Conservation (phyloP, 2,888 invertebrate species). For the Dendrolimus houi region DNA sequence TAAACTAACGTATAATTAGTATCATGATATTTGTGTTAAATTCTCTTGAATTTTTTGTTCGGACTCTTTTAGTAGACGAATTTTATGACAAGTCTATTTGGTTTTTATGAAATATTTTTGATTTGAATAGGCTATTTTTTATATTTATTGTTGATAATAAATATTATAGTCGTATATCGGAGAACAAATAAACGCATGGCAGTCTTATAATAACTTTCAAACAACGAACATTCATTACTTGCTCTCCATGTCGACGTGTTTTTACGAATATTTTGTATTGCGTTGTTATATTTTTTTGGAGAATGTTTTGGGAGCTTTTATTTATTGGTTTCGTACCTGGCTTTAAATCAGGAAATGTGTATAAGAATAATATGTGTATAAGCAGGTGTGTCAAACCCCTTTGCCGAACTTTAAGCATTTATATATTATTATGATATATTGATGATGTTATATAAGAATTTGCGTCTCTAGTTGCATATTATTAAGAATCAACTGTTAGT, state of each 20-base stretch:
- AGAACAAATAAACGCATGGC: slow-evolving; percentile 53
- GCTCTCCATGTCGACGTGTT: slow-evolving; percentile 36
- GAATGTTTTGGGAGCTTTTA: slow-evolving; percentile 67
- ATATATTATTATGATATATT: too few species aligned
- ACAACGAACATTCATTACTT: too few species aligned
- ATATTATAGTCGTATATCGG: slow-evolving; percentile 7
- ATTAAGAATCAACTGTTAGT: too few species aligned
- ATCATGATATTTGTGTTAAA: slow-evolving; percentile 56
- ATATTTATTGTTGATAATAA: too few species aligned
- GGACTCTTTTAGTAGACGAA: neutral
- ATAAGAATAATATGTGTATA: slow-evolving; percentile 41
- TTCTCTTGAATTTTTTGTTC: slow-evolving; percentile 25
- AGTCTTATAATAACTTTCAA: slow-evolving; percentile 37
- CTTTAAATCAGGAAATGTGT: slow-evolving; percentile 64
- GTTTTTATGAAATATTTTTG: too few species aligned
- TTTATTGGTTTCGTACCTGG: slow-evolving; percentile 69
- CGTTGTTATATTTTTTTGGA: slow-evolving; percentile 69
- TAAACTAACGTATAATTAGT: slow-evolving; percentile 71
- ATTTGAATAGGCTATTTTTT: too few species aligned
- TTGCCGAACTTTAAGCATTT: slow-evolving; percentile 4
- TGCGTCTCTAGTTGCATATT: too few species aligned
- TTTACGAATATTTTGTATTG: slow-evolving; percentile 63
- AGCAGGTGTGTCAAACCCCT: slow-evolving; percentile 70
- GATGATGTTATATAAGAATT: too few species aligned
- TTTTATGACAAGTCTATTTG: slow-evolving; percentile 1